phyloP scores from a whole-genome alignment of 92 coral and sea anemone genomes.

The Siderastrea radians region DNA sequence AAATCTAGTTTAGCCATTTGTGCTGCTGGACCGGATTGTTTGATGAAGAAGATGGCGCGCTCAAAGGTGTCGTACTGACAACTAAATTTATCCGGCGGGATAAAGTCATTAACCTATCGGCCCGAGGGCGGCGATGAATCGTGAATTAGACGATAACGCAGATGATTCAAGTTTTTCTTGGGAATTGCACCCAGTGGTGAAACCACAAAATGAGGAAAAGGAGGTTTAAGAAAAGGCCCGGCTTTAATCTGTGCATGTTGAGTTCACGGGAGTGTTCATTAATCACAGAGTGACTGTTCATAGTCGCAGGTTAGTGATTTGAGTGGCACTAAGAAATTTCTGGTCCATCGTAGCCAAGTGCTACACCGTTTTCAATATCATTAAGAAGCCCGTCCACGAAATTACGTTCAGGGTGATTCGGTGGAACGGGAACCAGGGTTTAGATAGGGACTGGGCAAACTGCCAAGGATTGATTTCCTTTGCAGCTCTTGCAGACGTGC shows the following conservation, averaged over 20 bases:
- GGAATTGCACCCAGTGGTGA: neutral
- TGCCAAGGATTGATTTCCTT: conserved; percentile 4
- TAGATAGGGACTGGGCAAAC: conserved; percentile 17
- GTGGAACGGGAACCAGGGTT: conserved; percentile 1
- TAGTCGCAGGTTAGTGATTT: neutral
- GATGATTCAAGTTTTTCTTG: neutral
- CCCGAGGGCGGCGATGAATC: neutral
- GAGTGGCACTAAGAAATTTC: too few species aligned
- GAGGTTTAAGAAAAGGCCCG: conserved; percentile 1
- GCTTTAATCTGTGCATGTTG: too few species aligned
- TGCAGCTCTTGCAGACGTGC: conserved; percentile 13
- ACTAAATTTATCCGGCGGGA: neutral
- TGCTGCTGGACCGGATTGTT: neutral
- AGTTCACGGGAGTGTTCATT: conserved; percentile 20
- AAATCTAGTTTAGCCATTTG: neutral
- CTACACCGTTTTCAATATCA: neutral
- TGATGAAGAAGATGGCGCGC: neutral
- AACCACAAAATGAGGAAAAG: neutral
- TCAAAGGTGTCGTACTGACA: neutral
- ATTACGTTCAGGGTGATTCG: neutral
- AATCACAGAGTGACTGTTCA: neutral
- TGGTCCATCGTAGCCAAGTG: too few species aligned
- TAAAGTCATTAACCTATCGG: neutral
- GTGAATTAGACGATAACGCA: neutral
- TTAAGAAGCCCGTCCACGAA: neutral